Evolutionary conservation across 2,797 vertebrate genomes (phyloP).

Genomic region (Gouania willdenowi): DNA sequence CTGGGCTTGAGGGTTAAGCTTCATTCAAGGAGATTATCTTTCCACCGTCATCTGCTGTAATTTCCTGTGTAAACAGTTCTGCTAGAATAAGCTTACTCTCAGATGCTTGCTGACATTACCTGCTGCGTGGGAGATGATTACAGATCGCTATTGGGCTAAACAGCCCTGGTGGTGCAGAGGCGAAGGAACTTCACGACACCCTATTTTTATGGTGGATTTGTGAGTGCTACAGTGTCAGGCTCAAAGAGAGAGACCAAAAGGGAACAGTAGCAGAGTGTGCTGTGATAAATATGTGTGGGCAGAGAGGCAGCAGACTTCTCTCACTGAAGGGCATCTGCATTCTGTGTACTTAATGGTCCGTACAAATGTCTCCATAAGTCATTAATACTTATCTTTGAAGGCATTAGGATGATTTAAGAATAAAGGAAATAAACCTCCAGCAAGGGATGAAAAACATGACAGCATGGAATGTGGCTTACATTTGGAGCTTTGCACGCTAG

Average conservation of each 20-base stretch:
- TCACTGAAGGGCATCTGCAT: constrained; percentile 13
- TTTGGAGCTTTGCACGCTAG: constrained; percentile 10
- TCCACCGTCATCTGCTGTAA: constrained; percentile 62
- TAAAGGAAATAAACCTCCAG: constrained; percentile 5
- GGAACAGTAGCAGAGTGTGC: not conserved
- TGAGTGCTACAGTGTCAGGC: constrained; percentile 11
- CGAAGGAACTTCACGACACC: constrained; percentile 46
- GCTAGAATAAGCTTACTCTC: constrained; percentile 57
- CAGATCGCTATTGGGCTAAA: constrained; percentile 55
- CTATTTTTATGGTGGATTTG: constrained; percentile 49
- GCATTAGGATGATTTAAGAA: constrained; percentile 24
- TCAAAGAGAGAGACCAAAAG: constrained; percentile 2
- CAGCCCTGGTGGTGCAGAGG: constrained; percentile 46
- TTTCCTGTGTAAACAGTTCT: constrained; percentile 71
- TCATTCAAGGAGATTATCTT: constrained; percentile 59
- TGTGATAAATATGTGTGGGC: not conserved
- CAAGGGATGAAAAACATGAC: constrained; percentile 14
- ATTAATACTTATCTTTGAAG: constrained; percentile 39
- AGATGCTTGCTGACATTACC: constrained; percentile 65
- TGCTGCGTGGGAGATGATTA: constrained; percentile 70
- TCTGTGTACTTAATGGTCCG: constrained; percentile 36
- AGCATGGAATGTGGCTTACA: constrained; percentile 33
- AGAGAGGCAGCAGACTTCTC: constrained; percentile 3
- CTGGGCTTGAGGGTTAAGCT: constrained; percentile 34
- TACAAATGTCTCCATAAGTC: constrained; percentile 31